Percentiles rank a stretch among this genome's conserved stretches.
These are phyloP conservation scores for Tonatia bakeri DNA, from an alignment of 2,113 vertebrate genomes.

Conservation along the genomic window DNA sequence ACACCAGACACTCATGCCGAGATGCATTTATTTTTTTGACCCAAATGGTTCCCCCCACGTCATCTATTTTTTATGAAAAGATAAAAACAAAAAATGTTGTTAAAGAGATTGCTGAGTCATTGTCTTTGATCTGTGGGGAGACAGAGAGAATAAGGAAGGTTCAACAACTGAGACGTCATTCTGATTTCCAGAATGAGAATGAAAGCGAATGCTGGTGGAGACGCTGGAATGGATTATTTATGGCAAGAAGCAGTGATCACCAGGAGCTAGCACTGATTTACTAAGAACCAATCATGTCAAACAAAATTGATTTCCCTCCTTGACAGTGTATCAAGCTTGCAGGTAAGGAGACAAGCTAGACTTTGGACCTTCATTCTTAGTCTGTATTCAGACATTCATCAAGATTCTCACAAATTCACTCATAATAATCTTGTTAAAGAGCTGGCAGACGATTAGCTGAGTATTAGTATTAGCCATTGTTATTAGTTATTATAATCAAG, in stretches of 20 bases:
- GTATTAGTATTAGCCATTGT: neutral
- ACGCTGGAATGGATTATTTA: neutral
- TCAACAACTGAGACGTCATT: neutral
- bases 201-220: neutral
- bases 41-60: neutral
- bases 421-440: neutral
- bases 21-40: neutral
- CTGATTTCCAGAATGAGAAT: neutral
- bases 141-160: neutral
- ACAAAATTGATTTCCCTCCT: neutral
- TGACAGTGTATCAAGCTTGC: neutral
- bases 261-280: neutral
- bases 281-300: neutral
- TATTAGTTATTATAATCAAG: neutral
- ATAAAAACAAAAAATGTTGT: neutral
- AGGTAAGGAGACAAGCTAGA: neutral
- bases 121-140: neutral
- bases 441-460: neutral
- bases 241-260: neutral
- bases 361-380: neutral
- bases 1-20: neutral
- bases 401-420: slow-evolving; percentile 4
- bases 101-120: neutral
- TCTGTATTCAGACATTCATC: neutral
- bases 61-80: neutral